Conservation (phyloP, 2,797 vertebrate genomes). For the Picus viridis region DNA sequence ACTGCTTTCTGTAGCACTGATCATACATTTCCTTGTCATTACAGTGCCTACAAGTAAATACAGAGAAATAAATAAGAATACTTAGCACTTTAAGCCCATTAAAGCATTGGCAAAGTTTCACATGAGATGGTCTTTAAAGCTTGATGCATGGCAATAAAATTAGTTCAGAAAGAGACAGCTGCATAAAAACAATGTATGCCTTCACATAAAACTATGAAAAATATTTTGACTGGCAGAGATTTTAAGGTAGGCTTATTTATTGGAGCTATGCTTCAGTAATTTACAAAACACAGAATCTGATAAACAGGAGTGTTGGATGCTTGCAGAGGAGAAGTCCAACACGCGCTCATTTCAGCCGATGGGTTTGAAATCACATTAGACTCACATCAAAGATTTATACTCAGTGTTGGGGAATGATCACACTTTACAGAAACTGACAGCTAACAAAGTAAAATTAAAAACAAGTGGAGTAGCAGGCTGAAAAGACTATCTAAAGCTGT, state of each 20-base stretch:
- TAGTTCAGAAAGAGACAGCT: slow-evolving; percentile 62
- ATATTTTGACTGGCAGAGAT: slow-evolving; percentile 63
- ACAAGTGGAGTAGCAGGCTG: not conserved
- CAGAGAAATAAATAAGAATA: slow-evolving; percentile 67
- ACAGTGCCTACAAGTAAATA: slow-evolving; percentile 62
- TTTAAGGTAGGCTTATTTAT: slow-evolving; percentile 74
- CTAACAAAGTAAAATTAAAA: slow-evolving; percentile 45
- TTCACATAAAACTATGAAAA: slow-evolving; percentile 59
- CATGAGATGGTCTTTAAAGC: slow-evolving; percentile 70
- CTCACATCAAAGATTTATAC: slow-evolving; percentile 20
- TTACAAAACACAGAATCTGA: slow-evolving; percentile 75
- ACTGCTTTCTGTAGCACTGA: slow-evolving; percentile 39
- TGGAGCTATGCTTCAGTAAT: slow-evolving; percentile 77
- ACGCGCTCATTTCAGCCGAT: slow-evolving; percentile 42
- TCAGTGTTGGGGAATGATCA: not conserved
- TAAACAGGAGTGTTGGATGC: slow-evolving; percentile 78
- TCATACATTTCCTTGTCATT: slow-evolving; percentile 43
- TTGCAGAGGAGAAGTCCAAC: slow-evolving; percentile 57
- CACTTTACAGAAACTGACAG: not conserved
- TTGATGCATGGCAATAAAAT: slow-evolving; percentile 70
- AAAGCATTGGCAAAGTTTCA: slow-evolving; percentile 72
- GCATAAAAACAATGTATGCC: slow-evolving; percentile 65
- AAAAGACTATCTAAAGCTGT: slow-evolving; percentile 6
- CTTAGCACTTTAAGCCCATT: slow-evolving; percentile 68
- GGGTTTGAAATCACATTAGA: slow-evolving; percentile 44